A percentile compares a stretch with the other conserved stretches of the same genome.
Conservation (phyloP, 2,113 vertebrate species). For the Benitochromis conjunctus region DNA sequence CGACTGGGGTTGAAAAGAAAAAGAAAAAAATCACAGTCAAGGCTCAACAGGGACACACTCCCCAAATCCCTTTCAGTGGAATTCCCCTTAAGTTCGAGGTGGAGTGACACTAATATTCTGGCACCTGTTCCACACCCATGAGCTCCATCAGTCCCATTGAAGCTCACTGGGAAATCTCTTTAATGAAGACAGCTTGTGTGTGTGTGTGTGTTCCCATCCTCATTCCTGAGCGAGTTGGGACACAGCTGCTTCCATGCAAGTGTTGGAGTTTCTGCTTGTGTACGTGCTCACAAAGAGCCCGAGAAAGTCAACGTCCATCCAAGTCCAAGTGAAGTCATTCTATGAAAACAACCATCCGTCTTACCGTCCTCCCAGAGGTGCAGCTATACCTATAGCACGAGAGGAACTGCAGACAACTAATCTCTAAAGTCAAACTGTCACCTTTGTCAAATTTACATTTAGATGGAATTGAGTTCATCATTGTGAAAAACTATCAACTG, state of each 20-base stretch:
- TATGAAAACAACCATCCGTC: neutral
- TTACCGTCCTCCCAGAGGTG: neutral
- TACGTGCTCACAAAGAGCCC: neutral
- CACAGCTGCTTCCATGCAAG: conserved; percentile 26
- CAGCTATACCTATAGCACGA: neutral
- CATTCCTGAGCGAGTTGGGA: conserved; percentile 54
- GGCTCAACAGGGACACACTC: conserved; percentile 3
- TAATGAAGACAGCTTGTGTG: conserved; percentile 3
- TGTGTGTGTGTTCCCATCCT: neutral
- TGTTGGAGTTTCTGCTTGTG: neutral
- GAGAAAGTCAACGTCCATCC: neutral
- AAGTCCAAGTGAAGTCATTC: conserved; percentile 27
- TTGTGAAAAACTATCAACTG: neutral
- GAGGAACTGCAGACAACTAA: neutral
- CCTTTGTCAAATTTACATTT: conserved; percentile 6
- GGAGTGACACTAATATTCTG: neutral
- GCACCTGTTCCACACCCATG: conserved; percentile 52
- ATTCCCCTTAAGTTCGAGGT: conserved; percentile 12
- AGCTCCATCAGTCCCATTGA: conserved; percentile 2
- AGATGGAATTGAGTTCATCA: conserved; percentile 1
- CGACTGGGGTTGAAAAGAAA: neutral
- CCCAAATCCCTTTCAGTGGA: conserved; percentile 25
- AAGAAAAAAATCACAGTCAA: neutral
- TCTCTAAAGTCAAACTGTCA: neutral
- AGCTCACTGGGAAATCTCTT: conserved; percentile 13